Evolutionary conservation across 2,797 vertebrate genomes (phyloP), one percentile per base, ranked within the genome.

Genomic region (Takifugu rubripes): DNA sequence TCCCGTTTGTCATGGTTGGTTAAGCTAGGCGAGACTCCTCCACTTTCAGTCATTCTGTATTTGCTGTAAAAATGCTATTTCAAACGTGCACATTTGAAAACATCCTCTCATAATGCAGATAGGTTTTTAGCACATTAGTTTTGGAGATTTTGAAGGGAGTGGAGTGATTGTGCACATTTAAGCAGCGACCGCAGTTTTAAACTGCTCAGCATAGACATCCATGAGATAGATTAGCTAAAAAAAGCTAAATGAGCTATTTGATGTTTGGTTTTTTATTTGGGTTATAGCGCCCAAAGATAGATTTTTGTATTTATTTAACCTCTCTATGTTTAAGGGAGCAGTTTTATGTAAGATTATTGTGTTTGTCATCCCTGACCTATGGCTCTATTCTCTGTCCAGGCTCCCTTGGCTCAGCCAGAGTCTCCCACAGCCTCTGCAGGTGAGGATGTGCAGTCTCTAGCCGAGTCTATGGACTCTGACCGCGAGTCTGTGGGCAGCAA

Each of bases 401-500:
- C 97, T 88, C 97, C 97, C 59, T 85, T 99, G 85, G 97, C 97
- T 79, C 96, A 98, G 88, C 97, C 97, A 1, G 97, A 99, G 89
- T 98, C 97, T 59, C 97, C 97, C 40, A 98, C 97, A 3, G 97
- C 96, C 56, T 99, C 96, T 0, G 95, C 94, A 0, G 96, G 96
- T 66, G 97, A 99, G 82, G 97, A 99, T 0, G 97, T 97, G 73
- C 97, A 97, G 89, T 98, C 96, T 74, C 88, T 98, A 57, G 95
- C 96, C 8, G 96, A 98, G 83, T 99, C 97, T 10, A 93, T 98
- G 89, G 97, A 98, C 85, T 99, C 97, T 0, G 97, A 99, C 86
- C 91, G 95, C 5, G 97, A 99, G 75, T 98, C 96, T 29, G 92
- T 98, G 71, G 95, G 97, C 85, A 98, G 96, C 90, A 98, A 95